phyloP scores from a whole-genome alignment of 2,113 vertebrate species.

The Malurus alboscapulatus region DNA sequence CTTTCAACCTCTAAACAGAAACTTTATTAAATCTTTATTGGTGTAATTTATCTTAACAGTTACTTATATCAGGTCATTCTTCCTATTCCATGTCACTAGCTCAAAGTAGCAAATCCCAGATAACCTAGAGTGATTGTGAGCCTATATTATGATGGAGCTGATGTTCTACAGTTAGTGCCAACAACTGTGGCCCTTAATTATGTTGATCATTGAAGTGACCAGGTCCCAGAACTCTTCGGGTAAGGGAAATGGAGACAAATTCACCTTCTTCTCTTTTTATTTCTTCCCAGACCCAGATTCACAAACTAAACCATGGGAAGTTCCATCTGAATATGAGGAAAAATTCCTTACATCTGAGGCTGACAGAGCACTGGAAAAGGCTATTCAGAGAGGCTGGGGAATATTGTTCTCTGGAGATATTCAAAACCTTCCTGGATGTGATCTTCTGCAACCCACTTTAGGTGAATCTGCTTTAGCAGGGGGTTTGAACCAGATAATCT shows the following conservation, averaged over 20 bases:
- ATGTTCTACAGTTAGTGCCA: not conserved
- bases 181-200: not conserved
- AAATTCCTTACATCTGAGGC: not conserved
- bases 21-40: not conserved
- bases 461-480: not conserved
- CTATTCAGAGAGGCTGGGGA: not conserved
- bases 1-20: not conserved
- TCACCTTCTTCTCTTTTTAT: not conserved
- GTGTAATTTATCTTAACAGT: not conserved
- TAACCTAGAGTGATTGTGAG: not conserved
- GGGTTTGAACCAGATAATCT: not conserved
- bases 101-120: not conserved
- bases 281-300: not conserved
- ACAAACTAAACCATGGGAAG: not conserved
- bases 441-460: not conserved
- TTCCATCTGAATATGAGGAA: not conserved
- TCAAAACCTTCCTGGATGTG: not conserved
- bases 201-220: not conserved
- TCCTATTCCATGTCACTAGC: not conserved
- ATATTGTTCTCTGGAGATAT: not conserved
- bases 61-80: not conserved
- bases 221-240: not conserved
- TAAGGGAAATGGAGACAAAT: not conserved
- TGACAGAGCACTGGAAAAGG: not conserved
- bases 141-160: fast-evolving